Conservation (phyloP, 2,888 invertebrate species). For the Drosophila merina region DNA sequence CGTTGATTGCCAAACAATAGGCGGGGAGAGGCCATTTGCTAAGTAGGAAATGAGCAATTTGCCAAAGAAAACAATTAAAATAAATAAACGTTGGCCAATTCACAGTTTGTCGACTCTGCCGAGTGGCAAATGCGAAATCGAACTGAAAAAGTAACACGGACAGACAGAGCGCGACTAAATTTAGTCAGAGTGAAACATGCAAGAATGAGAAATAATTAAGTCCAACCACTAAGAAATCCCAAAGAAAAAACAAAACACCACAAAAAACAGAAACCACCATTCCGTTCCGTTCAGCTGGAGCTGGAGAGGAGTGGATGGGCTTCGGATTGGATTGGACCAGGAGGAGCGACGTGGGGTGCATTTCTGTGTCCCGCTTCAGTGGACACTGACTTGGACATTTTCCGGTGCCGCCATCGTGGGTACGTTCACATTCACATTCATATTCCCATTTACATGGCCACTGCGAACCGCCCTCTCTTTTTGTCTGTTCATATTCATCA, state of each 20-base stretch:
- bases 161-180: constrained; percentile 23
- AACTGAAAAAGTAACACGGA: constrained; percentile 9
- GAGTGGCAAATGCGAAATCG: constrained; percentile 16
- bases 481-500: constrained; percentile 52
- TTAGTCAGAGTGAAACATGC: constrained; percentile 34
- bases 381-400: constrained; percentile 67
- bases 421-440: constrained; percentile 32
- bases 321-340: not conserved
- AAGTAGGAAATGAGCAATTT: constrained; percentile 79
- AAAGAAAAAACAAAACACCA: constrained; percentile 9
- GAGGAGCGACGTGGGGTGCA: constrained; percentile 17
- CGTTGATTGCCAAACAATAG: constrained; percentile 78
- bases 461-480: constrained; percentile 11
- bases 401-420: constrained; percentile 49
- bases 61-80: constrained; percentile 77
- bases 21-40: constrained; percentile 17
- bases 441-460: constrained; percentile 38
- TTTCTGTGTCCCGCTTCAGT: constrained; percentile 57
- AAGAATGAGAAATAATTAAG: constrained; percentile 37
- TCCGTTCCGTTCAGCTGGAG: constrained; percentile 33
- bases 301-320: constrained; percentile 11
- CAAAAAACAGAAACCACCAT: constrained; percentile 5
- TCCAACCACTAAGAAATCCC: constrained; percentile 28
- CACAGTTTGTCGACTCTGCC: constrained; percentile 22
- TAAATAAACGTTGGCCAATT: constrained; percentile 53